Conservation (phyloP, 2,888 invertebrate species). For the Orthosia gracilis region DNA sequence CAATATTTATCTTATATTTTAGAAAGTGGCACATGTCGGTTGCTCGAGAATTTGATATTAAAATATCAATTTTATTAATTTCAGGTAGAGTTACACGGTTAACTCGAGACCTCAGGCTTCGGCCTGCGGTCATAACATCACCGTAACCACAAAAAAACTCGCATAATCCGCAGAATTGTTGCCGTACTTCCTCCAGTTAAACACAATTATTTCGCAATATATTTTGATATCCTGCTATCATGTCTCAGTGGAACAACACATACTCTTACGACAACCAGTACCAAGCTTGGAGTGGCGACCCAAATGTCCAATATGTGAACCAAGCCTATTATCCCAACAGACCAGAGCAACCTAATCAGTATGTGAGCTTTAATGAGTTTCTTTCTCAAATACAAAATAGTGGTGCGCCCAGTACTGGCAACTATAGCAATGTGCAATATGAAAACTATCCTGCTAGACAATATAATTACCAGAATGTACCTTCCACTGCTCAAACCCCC, state of each 20-base stretch:
- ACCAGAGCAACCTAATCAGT: conserved; percentile 81
- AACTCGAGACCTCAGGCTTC: conserved; percentile 83
- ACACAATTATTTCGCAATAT: conserved; percentile 75
- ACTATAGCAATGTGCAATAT: conserved; percentile 80
- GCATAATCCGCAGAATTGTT: conserved; percentile 64
- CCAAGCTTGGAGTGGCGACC: conserved; percentile 83
- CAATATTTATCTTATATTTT: conserved; percentile 40
- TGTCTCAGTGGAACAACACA: conserved; percentile 89
- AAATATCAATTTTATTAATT: conserved; percentile 70
- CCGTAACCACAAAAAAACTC: conserved; percentile 64
- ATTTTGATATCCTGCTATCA: conserved; percentile 68
- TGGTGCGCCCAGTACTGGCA: conserved; percentile 71
- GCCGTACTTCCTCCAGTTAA: conserved; percentile 55
- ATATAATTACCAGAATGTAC: conserved; percentile 81
- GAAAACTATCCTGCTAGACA: conserved; percentile 80
- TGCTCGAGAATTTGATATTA: conserved; percentile 68
- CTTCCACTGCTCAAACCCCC: conserved; percentile 77
- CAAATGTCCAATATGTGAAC: conserved; percentile 80
- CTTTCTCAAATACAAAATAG: conserved; percentile 84
- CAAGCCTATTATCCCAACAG: conserved; percentile 81
- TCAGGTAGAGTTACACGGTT: conserved; percentile 73
- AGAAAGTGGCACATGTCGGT: conserved; percentile 80
- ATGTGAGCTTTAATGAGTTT: conserved; percentile 88
- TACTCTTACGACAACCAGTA: conserved; percentile 85
- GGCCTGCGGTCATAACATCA: conserved; percentile 83